phyloP scores from a whole-genome alignment of 2,888 invertebrate genomes.

The Euspilapteryx auroguttella region DNA sequence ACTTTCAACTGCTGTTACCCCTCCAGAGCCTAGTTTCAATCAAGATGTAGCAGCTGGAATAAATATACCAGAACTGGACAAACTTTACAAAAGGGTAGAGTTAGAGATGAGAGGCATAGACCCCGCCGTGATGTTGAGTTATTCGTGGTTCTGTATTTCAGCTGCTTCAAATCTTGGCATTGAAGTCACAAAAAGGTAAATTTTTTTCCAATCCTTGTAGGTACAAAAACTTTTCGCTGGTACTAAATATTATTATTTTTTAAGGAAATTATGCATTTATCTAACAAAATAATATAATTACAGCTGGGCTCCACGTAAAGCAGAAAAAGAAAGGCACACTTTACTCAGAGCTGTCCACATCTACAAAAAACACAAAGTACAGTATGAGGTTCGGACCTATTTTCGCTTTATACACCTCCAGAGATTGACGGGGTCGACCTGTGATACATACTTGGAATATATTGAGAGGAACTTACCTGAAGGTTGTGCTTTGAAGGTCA shows the following conservation, averaged over 20 bases:
- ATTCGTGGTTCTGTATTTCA: conserved; percentile 78
- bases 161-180: conserved; percentile 83
- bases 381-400: conserved; percentile 95
- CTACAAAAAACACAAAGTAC: conserved; percentile 91
- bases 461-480: conserved; percentile 96
- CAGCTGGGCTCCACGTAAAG: conserved; percentile 75
- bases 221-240: no score
- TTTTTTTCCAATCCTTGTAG: no score
- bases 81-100: conserved; percentile 80
- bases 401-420: conserved; percentile 82
- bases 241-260: no score
- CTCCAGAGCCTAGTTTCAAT: conserved; percentile 16
- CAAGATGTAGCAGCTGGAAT: conserved; percentile 15
- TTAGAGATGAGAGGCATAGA: conserved; percentile 89
- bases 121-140: conserved; percentile 84
- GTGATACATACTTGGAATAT: conserved; percentile 94
- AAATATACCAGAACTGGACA: conserved; percentile 65
- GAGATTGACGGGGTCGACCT: conserved; percentile 90
- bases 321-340: conserved; percentile 75
- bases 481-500: conserved; percentile 91
- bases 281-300: no score
- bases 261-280: no score
- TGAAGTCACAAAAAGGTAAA: conserved; percentile 70
- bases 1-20: conserved; percentile 16
- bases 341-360: conserved; percentile 87